Evolutionary conservation across 1,140 invertebrate genomes (phyloP), one percentile per base, ranked within the genome.

Genomic region (Zaprionus davidi): DNA sequence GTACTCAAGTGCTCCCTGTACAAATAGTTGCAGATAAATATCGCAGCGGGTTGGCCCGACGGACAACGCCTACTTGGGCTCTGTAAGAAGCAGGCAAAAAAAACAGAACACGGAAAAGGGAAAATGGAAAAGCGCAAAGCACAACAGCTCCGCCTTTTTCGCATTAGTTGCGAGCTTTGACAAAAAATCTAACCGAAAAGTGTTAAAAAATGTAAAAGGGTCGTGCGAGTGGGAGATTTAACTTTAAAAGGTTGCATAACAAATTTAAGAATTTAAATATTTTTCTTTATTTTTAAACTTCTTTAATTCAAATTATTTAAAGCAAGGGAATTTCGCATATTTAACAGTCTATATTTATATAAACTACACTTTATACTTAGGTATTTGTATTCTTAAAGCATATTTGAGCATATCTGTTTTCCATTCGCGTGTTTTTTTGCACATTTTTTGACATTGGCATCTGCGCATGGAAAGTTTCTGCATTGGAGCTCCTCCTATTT

Each of bases 401-500:
- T 73, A 12, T 58, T 51, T 38, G 2, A 49, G 12, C 17, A 28
- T 31, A 13, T 46, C 15, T 51, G n/a, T 81, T 75, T 65, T 63
- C 24, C 55, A 58, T 57, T 67, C 34, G 12, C 64, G 49, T 59
- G 41, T 53, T 57, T 71, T 65, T 38, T 46, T 46, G 38, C 24
- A 17, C 64, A 49, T 51, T 59, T 76, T 76, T 65, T 55, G 57
- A 44, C 72, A 59, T 73, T 56, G 79, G 41, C 67, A 82, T 80
- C 86, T 90, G 86, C 86, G 86, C 86, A 90, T 90, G 82, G 73
- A 86, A 90, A 81, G 77, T 86, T 90, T 78, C 72, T 80, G 70
- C 71, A 67, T 53, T 49, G 73, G 77, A 82, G 86, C 86, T 90
- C 86, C 86, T 90, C 86, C 86, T 90, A 90, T 90, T 90, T 90